Percentiles rank a stretch among this genome's conserved stretches.
These are phyloP conservation scores for Pygoscelis adeliae DNA, from an alignment of 2,113 vertebrate species.

Conservation along the genomic window DNA sequence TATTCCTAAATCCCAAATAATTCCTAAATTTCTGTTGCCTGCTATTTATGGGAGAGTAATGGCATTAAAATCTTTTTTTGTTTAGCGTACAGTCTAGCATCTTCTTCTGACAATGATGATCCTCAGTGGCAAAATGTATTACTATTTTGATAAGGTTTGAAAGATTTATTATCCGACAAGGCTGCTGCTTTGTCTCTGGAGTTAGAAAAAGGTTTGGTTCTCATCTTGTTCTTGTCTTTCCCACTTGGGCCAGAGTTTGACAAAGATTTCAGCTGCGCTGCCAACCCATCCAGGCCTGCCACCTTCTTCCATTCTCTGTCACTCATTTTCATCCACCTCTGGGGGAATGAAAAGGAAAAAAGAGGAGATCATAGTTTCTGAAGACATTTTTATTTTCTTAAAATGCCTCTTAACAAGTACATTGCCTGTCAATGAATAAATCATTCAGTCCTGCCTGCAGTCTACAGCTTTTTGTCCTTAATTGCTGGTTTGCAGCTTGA, in stretches of 20 bases:
- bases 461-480: background rate
- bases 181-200: background rate
- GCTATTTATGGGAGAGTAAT: background rate
- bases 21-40: background rate
- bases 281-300: background rate
- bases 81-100: background rate
- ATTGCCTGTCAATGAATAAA: background rate
- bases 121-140: background rate
- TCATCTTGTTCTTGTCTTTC: background rate
- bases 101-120: background rate
- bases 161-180: background rate
- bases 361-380: background rate
- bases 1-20: background rate
- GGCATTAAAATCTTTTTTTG: background rate
- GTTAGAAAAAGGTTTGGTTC: background rate
- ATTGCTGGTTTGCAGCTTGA: background rate
- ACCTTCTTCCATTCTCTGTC: background rate
- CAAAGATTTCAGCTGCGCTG: background rate
- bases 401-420: background rate
- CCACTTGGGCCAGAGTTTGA: background rate
- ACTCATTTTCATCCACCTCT: background rate
- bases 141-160: background rate
- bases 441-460: rapidly evolving
- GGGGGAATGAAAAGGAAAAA: background rate
- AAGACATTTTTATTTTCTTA: background rate